Evolutionary conservation across 2,113 vertebrate species (phyloP).

Genomic region (Heliornis fulica): DNA sequence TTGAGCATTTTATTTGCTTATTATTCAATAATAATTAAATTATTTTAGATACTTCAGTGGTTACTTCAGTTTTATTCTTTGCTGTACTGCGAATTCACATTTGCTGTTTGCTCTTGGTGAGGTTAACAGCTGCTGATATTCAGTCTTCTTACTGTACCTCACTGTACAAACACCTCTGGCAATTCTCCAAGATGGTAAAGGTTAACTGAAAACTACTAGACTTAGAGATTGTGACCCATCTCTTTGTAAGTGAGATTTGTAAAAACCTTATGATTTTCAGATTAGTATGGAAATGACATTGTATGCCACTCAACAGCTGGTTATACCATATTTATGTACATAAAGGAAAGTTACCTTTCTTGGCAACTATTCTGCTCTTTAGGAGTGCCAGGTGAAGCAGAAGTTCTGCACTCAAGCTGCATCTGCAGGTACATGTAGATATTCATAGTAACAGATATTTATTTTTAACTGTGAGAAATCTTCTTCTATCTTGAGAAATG

Average conservation of each 20-base stretch:
- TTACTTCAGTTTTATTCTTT: neutral
- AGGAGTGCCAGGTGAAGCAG: neutral
- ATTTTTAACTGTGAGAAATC: neutral
- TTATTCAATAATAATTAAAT: too few species aligned
- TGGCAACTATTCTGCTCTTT: neutral
- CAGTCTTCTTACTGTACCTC: neutral
- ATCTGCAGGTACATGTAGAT: neutral
- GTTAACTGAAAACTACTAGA: neutral
- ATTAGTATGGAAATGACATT: neutral
- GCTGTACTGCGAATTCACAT: neutral
- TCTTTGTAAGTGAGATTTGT: neutral
- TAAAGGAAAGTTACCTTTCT: neutral
- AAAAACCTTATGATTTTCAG: neutral
- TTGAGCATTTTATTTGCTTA: neutral
- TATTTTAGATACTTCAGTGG: neutral
- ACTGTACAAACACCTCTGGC: neutral
- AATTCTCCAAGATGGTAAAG: neutral
- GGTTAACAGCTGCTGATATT: neutral
- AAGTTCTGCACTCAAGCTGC: neutral
- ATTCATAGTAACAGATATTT: neutral
- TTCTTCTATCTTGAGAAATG: neutral
- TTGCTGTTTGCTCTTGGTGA: neutral
- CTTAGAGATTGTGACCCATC: neutral
- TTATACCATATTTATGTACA: neutral
- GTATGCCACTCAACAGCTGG: neutral